These are phyloP conservation scores for Florisuga fusca DNA, from an alignment of 2,797 vertebrate species.

Conservation along the genomic window DNA sequence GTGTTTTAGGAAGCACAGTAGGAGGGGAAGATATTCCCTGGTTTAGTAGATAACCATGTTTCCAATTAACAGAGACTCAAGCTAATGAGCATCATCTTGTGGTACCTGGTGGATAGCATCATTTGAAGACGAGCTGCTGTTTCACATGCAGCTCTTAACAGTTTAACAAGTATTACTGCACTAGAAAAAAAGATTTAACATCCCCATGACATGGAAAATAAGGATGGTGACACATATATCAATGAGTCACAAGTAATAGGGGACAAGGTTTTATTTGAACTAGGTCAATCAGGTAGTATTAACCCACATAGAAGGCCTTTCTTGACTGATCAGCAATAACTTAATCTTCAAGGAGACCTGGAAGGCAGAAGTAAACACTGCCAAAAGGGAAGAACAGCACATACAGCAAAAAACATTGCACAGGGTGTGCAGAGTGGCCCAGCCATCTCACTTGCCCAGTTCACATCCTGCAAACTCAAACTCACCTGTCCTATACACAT, in stretches of 20 bases:
- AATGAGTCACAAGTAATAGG: slow-evolving; percentile 27
- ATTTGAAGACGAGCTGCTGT: not conserved
- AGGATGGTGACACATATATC: not conserved
- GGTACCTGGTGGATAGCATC: not conserved
- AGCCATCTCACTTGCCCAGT: not conserved
- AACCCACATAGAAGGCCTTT: not conserved
- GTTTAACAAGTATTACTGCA: not conserved
- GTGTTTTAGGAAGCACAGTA: not conserved
- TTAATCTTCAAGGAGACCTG: not conserved
- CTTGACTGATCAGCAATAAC: not conserved
- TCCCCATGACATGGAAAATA: slow-evolving; percentile 5
- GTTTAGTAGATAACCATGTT: not conserved
- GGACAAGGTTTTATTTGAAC: slow-evolving; percentile 1
- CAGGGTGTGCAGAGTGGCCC: not conserved
- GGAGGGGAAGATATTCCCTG: not conserved
- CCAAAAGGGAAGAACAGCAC: not conserved
- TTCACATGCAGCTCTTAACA: not conserved
- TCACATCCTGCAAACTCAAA: not conserved
- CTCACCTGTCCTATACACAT: not conserved
- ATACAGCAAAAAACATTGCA: not conserved
- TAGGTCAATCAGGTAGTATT: slow-evolving; percentile 5
- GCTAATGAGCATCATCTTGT: not conserved
- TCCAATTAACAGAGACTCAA: not conserved
- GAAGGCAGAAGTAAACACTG: not conserved
- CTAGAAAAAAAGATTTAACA: not conserved